Evolutionary conservation across 2,797 vertebrate genomes (phyloP).

Genomic region (Cossypha caffra): DNA sequence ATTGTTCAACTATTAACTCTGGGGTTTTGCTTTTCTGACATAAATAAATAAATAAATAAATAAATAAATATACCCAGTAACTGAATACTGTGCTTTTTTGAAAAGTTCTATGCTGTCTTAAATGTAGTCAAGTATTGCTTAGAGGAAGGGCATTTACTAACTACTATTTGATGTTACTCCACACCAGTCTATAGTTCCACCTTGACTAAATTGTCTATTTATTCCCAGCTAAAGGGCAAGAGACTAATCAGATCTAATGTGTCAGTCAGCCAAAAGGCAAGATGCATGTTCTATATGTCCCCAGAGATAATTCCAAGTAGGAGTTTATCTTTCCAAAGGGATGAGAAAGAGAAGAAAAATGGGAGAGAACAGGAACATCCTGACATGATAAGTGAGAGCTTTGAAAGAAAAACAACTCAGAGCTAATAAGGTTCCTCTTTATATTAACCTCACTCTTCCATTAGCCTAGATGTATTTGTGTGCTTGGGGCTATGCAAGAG

Average conservation of each 20-base stretch:
- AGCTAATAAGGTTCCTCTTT: constrained; percentile 10
- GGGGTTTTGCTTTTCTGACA: neutral
- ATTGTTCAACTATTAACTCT: neutral
- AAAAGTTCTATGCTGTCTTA: neutral
- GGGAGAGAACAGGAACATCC: neutral
- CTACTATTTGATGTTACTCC: neutral
- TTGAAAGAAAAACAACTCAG: neutral
- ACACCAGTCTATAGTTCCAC: neutral
- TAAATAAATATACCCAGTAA: neutral
- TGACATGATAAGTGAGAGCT: neutral
- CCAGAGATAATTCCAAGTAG: neutral
- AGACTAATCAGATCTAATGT: neutral
- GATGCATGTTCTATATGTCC: neutral
- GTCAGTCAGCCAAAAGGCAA: neutral
- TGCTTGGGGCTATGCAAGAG: neutral
- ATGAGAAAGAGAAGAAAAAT: neutral
- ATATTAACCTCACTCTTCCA: constrained; percentile 2
- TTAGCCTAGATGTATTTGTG: constrained; percentile 19
- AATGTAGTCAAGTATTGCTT: neutral
- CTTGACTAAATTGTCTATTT: neutral
- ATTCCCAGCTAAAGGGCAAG: neutral
- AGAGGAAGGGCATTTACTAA: neutral
- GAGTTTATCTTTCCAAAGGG: neutral
- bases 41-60: no score
- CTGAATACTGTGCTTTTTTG: neutral